These are phyloP conservation scores for Antheraea mylitta DNA, from an alignment of 1,140 invertebrate species.

Conservation along the genomic window DNA sequence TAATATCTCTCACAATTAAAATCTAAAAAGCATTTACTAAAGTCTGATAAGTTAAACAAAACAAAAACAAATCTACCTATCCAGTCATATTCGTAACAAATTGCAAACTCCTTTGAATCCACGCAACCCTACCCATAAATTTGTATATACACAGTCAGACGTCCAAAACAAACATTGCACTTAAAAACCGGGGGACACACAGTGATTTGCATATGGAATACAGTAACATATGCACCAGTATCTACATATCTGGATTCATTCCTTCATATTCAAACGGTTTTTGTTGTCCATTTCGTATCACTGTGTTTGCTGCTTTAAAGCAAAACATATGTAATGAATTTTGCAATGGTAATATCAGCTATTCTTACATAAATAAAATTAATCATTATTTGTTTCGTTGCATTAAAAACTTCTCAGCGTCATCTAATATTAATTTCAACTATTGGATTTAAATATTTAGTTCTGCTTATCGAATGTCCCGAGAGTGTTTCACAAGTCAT, in stretches of 20 bases:
- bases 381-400: too few relatives aligned
- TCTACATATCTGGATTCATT: neutral
- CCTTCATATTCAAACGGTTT: neutral
- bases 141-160: constrained; percentile 43
- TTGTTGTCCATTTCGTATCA: neutral
- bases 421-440: too few relatives aligned
- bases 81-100: constrained; percentile 13
- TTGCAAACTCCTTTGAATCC: constrained; percentile 1
- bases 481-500: too few relatives aligned
- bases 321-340: too few relatives aligned
- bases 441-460: too few relatives aligned
- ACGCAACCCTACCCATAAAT: constrained; percentile 43
- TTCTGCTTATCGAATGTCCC: too few relatives aligned
- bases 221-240: constrained; percentile 48
- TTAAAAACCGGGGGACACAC: constrained; percentile 56
- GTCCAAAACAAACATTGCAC: constrained; percentile 63
- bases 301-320: neutral
- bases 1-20: neutral
- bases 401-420: too few relatives aligned
- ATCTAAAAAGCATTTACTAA: neutral
- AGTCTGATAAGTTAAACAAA: neutral
- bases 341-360: too few relatives aligned
- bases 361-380: too few relatives aligned
- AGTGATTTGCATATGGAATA: constrained; percentile 72
- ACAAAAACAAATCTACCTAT: constrained; percentile 7